A percentile compares a stretch with the other conserved stretches of the same genome.
Conservation (phyloP, 2,797 vertebrate genomes). For the Labeo calbasu region DNA sequence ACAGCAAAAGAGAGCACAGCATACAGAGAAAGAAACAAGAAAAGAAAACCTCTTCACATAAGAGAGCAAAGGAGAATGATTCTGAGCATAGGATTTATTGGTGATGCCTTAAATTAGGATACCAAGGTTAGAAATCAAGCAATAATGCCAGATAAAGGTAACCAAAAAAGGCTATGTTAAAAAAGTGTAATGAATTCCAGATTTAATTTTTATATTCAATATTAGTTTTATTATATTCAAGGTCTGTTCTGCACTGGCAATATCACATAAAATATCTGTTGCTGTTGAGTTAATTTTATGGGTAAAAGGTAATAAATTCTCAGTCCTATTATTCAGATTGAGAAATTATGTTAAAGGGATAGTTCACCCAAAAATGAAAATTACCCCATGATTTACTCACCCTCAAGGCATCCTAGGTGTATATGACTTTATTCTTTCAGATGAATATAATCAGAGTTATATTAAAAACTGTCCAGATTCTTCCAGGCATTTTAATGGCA, state of each 20-base stretch:
- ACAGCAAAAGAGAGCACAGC: conserved; percentile 14
- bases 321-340: conserved; percentile 6
- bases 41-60: conserved; percentile 7
- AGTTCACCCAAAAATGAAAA: too few species aligned
- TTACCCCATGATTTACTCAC: too few species aligned
- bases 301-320: neutral
- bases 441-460: too few species aligned
- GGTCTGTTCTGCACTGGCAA: neutral
- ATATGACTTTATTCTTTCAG: too few species aligned
- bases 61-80: neutral
- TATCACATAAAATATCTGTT: conserved; percentile 6
- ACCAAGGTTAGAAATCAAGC: neutral
- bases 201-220: neutral
- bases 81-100: neutral
- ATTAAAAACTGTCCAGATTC: too few species aligned
- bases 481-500: too few species aligned
- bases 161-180: neutral
- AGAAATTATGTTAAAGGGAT: neutral
- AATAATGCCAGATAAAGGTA: neutral
- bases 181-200: neutral
- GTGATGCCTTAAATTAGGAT: neutral
- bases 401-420: too few species aligned
- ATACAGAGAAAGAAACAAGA: neutral
- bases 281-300: neutral
- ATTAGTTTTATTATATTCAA: neutral